A percentile compares a stretch with the other conserved stretches of the same genome.
These are phyloP conservation scores for Micromussa lordhowensis DNA, from an alignment of 92 coral and sea anemone genomes.

Conservation along the genomic window DNA sequence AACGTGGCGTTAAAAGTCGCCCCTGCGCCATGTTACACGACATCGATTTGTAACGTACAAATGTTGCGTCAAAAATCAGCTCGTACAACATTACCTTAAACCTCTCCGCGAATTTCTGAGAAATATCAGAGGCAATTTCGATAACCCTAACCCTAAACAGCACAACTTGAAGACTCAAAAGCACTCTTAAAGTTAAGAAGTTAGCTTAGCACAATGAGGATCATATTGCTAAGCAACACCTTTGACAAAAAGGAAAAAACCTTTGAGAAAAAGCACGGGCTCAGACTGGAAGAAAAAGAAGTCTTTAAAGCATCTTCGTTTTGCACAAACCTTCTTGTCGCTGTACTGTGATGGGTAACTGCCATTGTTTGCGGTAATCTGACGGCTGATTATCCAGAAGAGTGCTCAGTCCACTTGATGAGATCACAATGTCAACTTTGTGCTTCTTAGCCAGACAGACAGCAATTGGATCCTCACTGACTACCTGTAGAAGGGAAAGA, in stretches of 20 bases:
- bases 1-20: too few relatives aligned
- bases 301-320: not conserved
- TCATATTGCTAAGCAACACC: not conserved
- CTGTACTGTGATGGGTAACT: conserved; percentile 73
- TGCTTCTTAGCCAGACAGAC: conserved; percentile 65
- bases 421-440: conserved; percentile 69
- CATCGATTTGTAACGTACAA: too few relatives aligned
- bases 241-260: too few relatives aligned
- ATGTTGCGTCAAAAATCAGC: too few relatives aligned
- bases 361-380: conserved; percentile 77
- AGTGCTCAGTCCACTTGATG: conserved; percentile 76
- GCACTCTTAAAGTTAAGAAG: too few relatives aligned
- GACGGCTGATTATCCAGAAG: conserved; percentile 84
- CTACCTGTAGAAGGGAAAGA: not conserved
- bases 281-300: not conserved
- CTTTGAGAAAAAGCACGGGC: not conserved
- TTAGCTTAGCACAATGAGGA: not conserved
- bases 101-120: too few relatives aligned
- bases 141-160: too few relatives aligned
- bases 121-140: too few relatives aligned
- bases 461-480: conserved; percentile 75
- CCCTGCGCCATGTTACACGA: too few relatives aligned
- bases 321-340: conserved; percentile 32
- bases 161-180: too few relatives aligned
- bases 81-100: too few relatives aligned